These are phyloP conservation scores for Agriopis marginaria DNA, from an alignment of 2,888 invertebrate genomes.

Conservation along the genomic window DNA sequence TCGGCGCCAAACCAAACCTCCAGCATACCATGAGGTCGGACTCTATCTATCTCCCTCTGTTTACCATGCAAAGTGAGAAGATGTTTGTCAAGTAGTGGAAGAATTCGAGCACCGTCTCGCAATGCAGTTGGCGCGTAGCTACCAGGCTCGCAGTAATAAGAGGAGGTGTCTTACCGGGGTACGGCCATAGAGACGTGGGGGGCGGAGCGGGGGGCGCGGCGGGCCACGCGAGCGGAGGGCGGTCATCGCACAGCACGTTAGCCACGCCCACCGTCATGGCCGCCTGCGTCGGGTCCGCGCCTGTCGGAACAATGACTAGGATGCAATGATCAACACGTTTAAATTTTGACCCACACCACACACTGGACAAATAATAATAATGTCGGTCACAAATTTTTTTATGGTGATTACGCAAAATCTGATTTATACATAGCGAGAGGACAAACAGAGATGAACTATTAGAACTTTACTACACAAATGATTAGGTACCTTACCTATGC, in stretches of 20 bases:
- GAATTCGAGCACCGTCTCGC: constrained; percentile 71
- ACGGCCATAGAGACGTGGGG: constrained; percentile 92
- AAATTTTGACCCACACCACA: constrained; percentile 28
- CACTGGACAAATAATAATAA: constrained; percentile 3
- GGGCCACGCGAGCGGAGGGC: constrained; percentile 86
- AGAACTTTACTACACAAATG: background rate
- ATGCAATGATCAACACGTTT: constrained; percentile 60
- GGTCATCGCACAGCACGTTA: constrained; percentile 88
- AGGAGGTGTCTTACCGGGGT: constrained; percentile 89
- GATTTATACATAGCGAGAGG: background rate
- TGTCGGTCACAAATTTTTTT: too few species aligned
- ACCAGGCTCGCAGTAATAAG: constrained; percentile 77
- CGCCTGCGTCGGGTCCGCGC: constrained; percentile 88
- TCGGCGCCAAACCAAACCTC: constrained; percentile 50
- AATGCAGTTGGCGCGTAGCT: constrained; percentile 85
- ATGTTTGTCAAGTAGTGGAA: constrained; percentile 24
- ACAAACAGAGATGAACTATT: background rate
- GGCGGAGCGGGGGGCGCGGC: constrained; percentile 85
- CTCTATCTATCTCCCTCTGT: constrained; percentile 49
- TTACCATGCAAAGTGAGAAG: constrained; percentile 34
- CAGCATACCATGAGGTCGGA: constrained; percentile 24
- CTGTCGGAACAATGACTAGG: constrained; percentile 75
- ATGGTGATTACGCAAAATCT: too few species aligned
- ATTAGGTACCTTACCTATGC: background rate
- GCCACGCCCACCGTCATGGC: constrained; percentile 89